A percentile compares a stretch with the other conserved stretches of the same genome.
Conservation (phyloP, 2,888 invertebrate species). For the Deilephila porcellus region DNA sequence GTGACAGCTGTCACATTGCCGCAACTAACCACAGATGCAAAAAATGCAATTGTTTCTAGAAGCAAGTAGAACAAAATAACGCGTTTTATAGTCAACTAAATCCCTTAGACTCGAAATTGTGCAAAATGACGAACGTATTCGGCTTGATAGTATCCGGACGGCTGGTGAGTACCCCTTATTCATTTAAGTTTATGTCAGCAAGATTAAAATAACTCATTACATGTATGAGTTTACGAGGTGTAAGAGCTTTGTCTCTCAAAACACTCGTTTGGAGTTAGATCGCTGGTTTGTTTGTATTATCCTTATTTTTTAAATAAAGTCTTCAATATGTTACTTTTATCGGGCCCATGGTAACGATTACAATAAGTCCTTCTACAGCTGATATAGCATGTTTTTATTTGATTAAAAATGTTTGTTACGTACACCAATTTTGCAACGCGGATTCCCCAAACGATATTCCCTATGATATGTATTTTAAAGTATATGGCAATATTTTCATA, state of each 20-base stretch:
- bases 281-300: neutral
- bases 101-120: constrained; percentile 30
- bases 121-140: constrained; percentile 85
- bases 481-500: no score
- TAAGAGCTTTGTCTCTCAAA: constrained; percentile 19
- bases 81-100: constrained; percentile 29
- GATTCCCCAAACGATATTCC: neutral
- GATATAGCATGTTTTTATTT: neutral
- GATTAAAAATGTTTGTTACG: neutral
- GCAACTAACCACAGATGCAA: constrained; percentile 12
- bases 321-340: no score
- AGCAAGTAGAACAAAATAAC: constrained; percentile 44
- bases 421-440: neutral
- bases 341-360: neutral
- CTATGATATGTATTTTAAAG: no score
- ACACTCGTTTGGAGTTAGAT: neutral
- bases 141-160: constrained; percentile 93
- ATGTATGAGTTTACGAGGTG: constrained; percentile 20
- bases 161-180: constrained; percentile 84
- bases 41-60: constrained; percentile 46
- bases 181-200: constrained; percentile 14
- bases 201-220: neutral
- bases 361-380: neutral
- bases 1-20: constrained; percentile 12
- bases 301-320: no score